These are phyloP conservation scores for Myocastor coypus DNA, from an alignment of 2,113 vertebrate genomes.

Conservation along the genomic window DNA sequence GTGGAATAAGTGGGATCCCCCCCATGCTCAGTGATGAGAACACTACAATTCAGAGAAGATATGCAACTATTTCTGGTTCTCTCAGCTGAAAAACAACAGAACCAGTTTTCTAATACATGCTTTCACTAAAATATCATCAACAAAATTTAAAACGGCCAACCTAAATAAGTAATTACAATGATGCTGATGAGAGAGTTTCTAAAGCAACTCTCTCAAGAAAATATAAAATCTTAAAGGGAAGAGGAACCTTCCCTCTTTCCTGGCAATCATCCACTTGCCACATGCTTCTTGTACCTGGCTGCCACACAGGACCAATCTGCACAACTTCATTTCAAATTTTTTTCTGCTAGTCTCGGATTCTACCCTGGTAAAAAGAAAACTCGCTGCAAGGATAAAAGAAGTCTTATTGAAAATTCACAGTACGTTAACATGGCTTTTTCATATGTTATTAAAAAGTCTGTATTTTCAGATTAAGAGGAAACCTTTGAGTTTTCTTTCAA, in stretches of 20 bases:
- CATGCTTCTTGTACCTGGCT: background rate
- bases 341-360: background rate
- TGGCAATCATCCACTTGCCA: background rate
- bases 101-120: background rate
- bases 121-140: background rate
- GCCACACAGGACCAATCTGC: background rate
- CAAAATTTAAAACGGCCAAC: slow-evolving; percentile 17
- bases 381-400: background rate
- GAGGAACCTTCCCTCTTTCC: background rate
- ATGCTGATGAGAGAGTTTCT: background rate
- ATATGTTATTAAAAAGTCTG: background rate
- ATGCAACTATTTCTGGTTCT: background rate
- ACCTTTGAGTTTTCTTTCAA: slow-evolving; percentile 56
- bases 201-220: background rate
- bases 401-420: slow-evolving; percentile 19
- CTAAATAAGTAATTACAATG: background rate
- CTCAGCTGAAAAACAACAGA: background rate
- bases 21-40: background rate
- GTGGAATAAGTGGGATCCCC: background rate
- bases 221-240: background rate
- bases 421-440: slow-evolving; percentile 25
- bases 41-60: background rate
- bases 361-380: background rate
- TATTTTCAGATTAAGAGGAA: slow-evolving; percentile 7
- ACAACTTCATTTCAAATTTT: background rate